Evolutionary conservation across 2,113 vertebrate genomes (phyloP).

Genomic region (Apus apus): DNA sequence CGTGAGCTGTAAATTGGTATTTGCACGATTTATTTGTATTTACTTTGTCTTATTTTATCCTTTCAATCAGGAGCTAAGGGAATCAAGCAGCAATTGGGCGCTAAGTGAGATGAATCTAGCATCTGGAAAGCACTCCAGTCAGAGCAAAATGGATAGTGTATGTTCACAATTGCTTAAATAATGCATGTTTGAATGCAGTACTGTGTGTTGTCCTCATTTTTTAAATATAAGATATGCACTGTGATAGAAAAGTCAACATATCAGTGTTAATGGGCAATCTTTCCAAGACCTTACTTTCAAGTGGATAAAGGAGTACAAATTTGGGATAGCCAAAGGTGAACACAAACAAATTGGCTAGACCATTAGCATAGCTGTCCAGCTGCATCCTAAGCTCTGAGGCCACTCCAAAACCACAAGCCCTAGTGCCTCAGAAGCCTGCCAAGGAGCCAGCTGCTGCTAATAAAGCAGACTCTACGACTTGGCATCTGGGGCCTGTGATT

Average conservation of each 20-base stretch:
- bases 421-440: constrained; percentile 50
- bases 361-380: constrained; percentile 53
- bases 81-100: constrained; percentile 18
- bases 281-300: constrained; percentile 61
- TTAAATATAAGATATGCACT: not conserved
- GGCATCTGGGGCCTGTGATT: constrained; percentile 52
- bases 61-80: not conserved
- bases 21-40: constrained; percentile 38
- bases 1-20: constrained; percentile 6
- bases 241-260: constrained; percentile 10
- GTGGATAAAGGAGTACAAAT: constrained; percentile 70
- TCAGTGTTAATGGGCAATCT: constrained; percentile 14
- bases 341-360: constrained; percentile 66
- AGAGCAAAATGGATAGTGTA: not conserved
- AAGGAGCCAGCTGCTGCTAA: constrained; percentile 71
- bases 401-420: constrained; percentile 71
- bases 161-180: constrained; percentile 41
- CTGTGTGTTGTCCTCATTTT: not conserved
- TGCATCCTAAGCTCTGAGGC: constrained; percentile 49
- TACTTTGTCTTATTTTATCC: not conserved
- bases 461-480: constrained; percentile 68
- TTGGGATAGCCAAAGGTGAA: constrained; percentile 59
- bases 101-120: constrained; percentile 15
- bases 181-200: constrained; percentile 24
- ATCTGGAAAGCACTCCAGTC: not conserved